phyloP scores from a whole-genome alignment of 2,797 vertebrate genomes.

The Gymnopithys bicolor region DNA sequence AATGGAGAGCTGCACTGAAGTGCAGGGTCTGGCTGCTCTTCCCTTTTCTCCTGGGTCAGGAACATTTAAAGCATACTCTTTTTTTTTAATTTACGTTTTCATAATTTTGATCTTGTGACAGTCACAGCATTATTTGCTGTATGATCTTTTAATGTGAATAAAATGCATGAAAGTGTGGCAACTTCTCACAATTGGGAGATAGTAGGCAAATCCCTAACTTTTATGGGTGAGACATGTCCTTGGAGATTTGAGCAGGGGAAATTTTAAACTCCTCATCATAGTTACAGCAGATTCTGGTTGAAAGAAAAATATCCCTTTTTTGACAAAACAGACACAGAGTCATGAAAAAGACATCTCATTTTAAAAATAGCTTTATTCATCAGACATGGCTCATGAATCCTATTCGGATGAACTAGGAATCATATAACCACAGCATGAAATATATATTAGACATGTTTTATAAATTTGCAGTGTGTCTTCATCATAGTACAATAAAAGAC shows the following conservation, averaged over 20 bases:
- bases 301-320: not conserved
- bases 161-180: not conserved
- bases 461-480: not conserved
- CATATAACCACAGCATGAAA: not conserved
- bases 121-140: not conserved
- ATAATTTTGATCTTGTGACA: not conserved
- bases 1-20: not conserved
- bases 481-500: not conserved
- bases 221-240: not conserved
- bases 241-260: not conserved
- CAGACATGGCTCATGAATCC: not conserved
- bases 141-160: not conserved
- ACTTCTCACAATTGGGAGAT: not conserved
- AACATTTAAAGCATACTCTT: not conserved
- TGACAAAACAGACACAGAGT: not conserved
- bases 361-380: not conserved
- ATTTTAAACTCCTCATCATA: not conserved
- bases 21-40: not conserved
- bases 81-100: not conserved
- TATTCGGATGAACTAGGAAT: not conserved
- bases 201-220: not conserved
- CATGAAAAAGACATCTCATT: not conserved
- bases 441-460: not conserved
- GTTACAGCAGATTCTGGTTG: not conserved
- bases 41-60: not conserved